A percentile compares a stretch with the other conserved stretches of the same genome.
Evolutionary conservation across 1,140 invertebrate genomes (phyloP).

Genomic region (Scylla paramamosain): DNA sequence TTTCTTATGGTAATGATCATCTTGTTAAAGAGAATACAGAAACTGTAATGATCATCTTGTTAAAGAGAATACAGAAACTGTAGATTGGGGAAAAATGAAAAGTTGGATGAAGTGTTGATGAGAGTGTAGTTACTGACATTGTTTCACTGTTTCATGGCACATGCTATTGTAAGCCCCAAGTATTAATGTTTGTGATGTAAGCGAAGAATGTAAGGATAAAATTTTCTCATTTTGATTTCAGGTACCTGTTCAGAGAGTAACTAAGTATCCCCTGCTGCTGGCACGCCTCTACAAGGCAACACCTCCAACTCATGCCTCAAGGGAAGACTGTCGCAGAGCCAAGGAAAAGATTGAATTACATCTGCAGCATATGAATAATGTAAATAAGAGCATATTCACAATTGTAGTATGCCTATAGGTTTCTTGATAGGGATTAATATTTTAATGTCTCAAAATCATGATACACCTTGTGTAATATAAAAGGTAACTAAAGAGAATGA

Average conservation of each 20-base stretch:
- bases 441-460: too few relatives aligned
- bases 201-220: neutral
- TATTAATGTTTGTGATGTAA: neutral
- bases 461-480: too few relatives aligned
- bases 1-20: slow-evolving; percentile 92
- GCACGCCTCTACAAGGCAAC: slow-evolving; percentile 96
- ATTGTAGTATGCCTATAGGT: neutral
- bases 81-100: neutral
- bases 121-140: too few relatives aligned
- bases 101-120: neutral
- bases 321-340: slow-evolving; percentile 82
- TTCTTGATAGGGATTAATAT: too few relatives aligned
- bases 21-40: slow-evolving; percentile 64
- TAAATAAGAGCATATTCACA: slow-evolving; percentile 75
- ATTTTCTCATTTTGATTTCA: slow-evolving; percentile 78
- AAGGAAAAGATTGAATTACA: slow-evolving; percentile 95
- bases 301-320: slow-evolving; percentile 79
- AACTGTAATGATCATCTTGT: slow-evolving; percentile 45
- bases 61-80: neutral
- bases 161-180: too few relatives aligned
- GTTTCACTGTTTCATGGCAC: too few relatives aligned
- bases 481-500: too few relatives aligned
- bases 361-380: slow-evolving; percentile 94
- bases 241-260: slow-evolving; percentile 94
- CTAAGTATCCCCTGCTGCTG: slow-evolving; percentile 95